phyloP scores from a whole-genome alignment of 2,888 invertebrate species.

The Pollenia labialis region DNA sequence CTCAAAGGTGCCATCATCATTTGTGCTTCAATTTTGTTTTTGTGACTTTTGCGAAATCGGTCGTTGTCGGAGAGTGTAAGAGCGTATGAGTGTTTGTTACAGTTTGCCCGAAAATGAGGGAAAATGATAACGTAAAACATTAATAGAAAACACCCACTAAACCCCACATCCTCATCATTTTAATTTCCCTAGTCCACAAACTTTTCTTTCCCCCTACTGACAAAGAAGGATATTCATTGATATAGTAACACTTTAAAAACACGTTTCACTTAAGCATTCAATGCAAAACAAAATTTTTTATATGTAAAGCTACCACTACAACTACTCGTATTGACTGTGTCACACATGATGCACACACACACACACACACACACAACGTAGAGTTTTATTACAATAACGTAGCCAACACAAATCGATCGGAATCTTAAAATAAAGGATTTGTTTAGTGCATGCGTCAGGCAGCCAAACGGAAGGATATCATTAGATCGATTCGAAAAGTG shows the following conservation, averaged over 20 bases:
- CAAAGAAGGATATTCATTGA: constrained; percentile 19
- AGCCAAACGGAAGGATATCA: too few species aligned
- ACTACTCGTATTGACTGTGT: constrained; percentile 36
- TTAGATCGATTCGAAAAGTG: too few species aligned
- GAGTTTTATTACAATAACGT: neutral
- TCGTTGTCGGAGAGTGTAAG: constrained; percentile 5
- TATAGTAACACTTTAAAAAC: constrained; percentile 61
- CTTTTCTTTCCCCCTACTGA: neutral
- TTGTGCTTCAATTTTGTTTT: constrained; percentile 56
- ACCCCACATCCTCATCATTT: constrained; percentile 25
- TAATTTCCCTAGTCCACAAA: constrained; percentile 3
- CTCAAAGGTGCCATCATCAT: constrained; percentile 70
- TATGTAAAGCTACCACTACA: constrained; percentile 19
- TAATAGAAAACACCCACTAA: constrained; percentile 36
- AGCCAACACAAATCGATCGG: neutral
- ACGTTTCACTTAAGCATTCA: constrained; percentile 58
- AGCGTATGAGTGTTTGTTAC: neutral
- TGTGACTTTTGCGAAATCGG: constrained; percentile 42
- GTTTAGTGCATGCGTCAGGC: too few species aligned
- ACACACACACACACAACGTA: neutral
- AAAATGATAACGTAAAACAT: constrained; percentile 28
- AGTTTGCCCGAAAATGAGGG: constrained; percentile 12
- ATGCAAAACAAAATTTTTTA: constrained; percentile 15
- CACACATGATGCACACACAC: constrained; percentile 11
- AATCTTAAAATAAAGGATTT: too few species aligned